Conservation (phyloP, 2,888 invertebrate genomes). For the Coelopa pilipes region DNA sequence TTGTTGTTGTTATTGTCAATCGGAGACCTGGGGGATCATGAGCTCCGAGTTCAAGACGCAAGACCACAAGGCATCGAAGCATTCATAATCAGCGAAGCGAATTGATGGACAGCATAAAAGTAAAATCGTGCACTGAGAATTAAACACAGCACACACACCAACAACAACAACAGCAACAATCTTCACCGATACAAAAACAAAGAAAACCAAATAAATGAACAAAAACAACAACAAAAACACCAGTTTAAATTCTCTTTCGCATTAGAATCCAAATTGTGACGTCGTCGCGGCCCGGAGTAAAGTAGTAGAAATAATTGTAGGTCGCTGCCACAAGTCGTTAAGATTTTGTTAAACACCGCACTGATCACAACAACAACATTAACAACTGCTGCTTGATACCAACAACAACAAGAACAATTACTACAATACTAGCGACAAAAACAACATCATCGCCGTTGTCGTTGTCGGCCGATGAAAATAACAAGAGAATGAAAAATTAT, state of each 20-base stretch:
- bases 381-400: too few relatives aligned
- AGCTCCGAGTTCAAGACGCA: constrained; percentile 26
- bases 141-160: constrained; percentile 4
- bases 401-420: too few relatives aligned
- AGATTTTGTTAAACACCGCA: not conserved
- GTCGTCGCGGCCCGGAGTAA: not conserved
- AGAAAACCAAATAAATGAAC: not conserved
- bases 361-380: too few relatives aligned
- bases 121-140: constrained; percentile 25
- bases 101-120: constrained; percentile 28
- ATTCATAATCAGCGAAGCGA: constrained; percentile 28
- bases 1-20: not conserved
- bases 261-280: not conserved
- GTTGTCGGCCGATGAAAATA: too few relatives aligned
- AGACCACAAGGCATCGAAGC: constrained; percentile 22
- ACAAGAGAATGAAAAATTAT: constrained; percentile 20
- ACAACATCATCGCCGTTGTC: too few relatives aligned
- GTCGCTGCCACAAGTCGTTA: constrained; percentile 6
- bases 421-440: too few relatives aligned
- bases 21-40: constrained; percentile 11
- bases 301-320: constrained; percentile 26
- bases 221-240: too few relatives aligned
- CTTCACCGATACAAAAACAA: not conserved
- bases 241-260: constrained; percentile 1
- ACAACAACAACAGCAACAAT: not conserved